Conservation (phyloP, 1,140 invertebrate genomes). For the Globodera rostochiensis region DNA sequence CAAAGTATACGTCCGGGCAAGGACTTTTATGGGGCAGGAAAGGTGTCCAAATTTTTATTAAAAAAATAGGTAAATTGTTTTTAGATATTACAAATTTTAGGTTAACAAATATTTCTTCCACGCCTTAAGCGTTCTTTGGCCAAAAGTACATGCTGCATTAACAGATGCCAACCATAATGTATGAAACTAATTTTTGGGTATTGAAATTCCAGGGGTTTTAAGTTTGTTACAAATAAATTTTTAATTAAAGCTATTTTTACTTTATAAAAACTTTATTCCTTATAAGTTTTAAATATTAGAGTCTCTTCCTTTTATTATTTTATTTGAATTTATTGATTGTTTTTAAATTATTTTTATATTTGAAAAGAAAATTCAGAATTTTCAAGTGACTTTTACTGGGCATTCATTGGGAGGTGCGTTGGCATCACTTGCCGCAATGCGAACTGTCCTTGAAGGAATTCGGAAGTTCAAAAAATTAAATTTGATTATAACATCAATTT, state of each 20-base stretch:
- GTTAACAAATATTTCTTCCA: conserved; percentile 51
- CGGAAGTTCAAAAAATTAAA: background rate
- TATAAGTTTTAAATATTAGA: too few relatives aligned
- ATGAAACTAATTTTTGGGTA: background rate
- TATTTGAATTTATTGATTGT: too few relatives aligned
- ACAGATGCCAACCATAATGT: conserved; percentile 40
- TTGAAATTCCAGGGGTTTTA: too few relatives aligned
- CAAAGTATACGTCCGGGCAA: conserved; percentile 44
- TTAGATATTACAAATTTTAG: conserved; percentile 32
- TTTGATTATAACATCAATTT: background rate
- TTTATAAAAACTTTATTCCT: too few relatives aligned
- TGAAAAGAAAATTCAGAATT: conserved; percentile 14
- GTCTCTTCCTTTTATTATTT: too few relatives aligned
- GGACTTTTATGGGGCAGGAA: conserved; percentile 53
- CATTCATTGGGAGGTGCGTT: conserved; percentile 53
- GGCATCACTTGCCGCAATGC: conserved; percentile 46
- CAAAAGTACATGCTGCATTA: conserved; percentile 27
- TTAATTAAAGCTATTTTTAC: too few relatives aligned
- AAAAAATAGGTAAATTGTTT: background rate
- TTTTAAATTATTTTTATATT: background rate
- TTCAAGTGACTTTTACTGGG: conserved; percentile 51
- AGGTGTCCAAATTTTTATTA: conserved; percentile 34
- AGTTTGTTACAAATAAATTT: too few relatives aligned
- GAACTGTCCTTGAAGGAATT: conserved; percentile 43
- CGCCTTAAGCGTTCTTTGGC: conserved; percentile 47